Percentiles rank a stretch among this genome's conserved stretches.
Evolutionary conservation across 2,888 invertebrate species (phyloP).

Genomic region (Deilephila porcellus): DNA sequence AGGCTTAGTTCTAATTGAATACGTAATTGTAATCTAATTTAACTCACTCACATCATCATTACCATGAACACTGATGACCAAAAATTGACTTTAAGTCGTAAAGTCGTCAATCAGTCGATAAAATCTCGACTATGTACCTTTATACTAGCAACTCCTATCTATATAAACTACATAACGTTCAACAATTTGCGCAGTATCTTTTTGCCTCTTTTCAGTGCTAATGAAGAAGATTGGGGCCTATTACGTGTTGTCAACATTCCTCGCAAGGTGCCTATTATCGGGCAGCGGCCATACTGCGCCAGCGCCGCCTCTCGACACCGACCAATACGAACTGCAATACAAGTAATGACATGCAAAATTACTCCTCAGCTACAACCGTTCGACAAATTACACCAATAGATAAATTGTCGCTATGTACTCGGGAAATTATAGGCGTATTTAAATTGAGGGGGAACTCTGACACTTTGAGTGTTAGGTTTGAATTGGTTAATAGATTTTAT

Average conservation of each 20-base stretch:
- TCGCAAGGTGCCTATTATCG: neutral
- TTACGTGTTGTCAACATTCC: constrained; percentile 18
- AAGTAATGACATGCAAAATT: constrained; percentile 63
- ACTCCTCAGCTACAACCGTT: constrained; percentile 46
- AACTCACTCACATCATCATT: no score
- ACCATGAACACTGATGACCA: no score
- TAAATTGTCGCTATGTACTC: constrained; percentile 31
- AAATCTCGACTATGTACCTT: no score
- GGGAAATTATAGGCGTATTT: neutral
- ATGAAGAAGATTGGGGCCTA: constrained; percentile 14
- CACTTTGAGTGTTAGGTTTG: no score
- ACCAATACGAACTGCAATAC: constrained; percentile 55
- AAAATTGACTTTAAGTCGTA: no score
- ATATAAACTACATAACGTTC: neutral
- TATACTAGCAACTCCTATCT: no score
- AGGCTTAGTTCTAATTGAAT: no score
- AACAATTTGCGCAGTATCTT: neutral
- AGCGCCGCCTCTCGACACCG: constrained; percentile 52
- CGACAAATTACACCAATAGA: constrained; percentile 47
- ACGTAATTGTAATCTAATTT: no score
- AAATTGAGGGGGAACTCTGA: neutral
- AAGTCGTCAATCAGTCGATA: no score
- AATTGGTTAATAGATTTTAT: no score
- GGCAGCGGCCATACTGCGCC: constrained; percentile 35
- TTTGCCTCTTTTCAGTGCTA: constrained; percentile 29